Conservation (phyloP, 2,113 vertebrate species). For the Donacobius atricapilla region DNA sequence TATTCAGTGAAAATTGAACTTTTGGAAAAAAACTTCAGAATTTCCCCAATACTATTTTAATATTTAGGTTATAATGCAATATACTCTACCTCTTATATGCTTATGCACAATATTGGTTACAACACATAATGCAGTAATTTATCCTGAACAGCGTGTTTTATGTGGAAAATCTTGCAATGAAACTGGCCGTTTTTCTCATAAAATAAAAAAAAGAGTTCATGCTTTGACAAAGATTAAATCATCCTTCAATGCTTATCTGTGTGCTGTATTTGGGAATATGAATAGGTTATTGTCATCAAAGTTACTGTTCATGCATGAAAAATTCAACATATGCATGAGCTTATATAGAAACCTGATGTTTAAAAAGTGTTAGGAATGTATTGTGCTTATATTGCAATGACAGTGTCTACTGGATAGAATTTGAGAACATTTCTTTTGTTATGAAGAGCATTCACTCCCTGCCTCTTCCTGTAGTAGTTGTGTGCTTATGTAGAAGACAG, state of each 20-base stretch:
- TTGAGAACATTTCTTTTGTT: neutral
- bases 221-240: conserved; percentile 2
- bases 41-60: neutral
- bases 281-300: neutral
- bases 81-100: conserved; percentile 52
- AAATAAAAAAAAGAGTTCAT: neutral
- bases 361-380: neutral
- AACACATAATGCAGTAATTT: conserved; percentile 46
- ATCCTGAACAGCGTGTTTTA: conserved; percentile 52
- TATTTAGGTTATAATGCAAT: conserved; percentile 49
- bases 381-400: neutral
- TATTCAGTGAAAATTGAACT: neutral
- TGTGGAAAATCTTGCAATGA: conserved; percentile 48
- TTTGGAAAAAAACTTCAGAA: neutral
- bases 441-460: neutral
- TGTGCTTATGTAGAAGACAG: neutral
- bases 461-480: neutral
- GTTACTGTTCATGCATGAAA: neutral
- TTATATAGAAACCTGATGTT: neutral
- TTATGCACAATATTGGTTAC: conserved; percentile 51
- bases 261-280: neutral
- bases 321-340: neutral
- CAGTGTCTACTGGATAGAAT: neutral
- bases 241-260: neutral
- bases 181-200: neutral